Conservation (phyloP, 2,888 invertebrate species). For the Scaptomyza reducta region DNA sequence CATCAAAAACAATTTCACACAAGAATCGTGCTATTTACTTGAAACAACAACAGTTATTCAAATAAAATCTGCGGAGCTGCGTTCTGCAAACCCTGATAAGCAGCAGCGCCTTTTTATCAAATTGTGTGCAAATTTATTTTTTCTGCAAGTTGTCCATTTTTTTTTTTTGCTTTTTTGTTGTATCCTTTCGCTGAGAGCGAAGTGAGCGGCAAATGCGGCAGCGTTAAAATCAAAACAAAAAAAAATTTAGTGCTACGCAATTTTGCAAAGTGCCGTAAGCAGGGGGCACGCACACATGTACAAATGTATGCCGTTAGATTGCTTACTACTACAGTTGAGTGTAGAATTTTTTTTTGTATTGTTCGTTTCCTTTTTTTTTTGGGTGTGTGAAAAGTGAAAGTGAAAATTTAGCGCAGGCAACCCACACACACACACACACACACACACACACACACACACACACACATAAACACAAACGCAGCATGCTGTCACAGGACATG, state of each 20-base stretch:
- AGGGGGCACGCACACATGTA: constrained; percentile 1
- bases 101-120: constrained; percentile 25
- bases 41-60: not conserved
- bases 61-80: constrained; percentile 2
- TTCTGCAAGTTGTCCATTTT: constrained; percentile 13
- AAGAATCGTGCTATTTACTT: constrained; percentile 6
- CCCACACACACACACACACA: constrained; percentile 29
- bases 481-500: constrained; percentile 42
- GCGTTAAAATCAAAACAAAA: constrained; percentile 53
- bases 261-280: constrained; percentile 27
- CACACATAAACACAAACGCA: constrained; percentile 20
- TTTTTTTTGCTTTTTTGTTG: constrained; percentile 17
- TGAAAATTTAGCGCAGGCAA: constrained; percentile 79
- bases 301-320: constrained; percentile 22
- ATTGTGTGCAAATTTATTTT: constrained; percentile 43
- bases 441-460: constrained; percentile 24
- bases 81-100: constrained; percentile 22
- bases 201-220: constrained; percentile 43
- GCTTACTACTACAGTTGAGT: constrained; percentile 39
- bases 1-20: constrained; percentile 9
- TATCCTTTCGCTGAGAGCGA: constrained; percentile 18
- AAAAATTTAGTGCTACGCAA: constrained; percentile 28
- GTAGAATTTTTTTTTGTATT: constrained; percentile 25
- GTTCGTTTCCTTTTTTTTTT: constrained; percentile 58
- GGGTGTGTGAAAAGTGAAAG: constrained; percentile 83